Evolutionary conservation across 2,113 vertebrate species (phyloP), one percentile per base, ranked within the genome.

Genomic region (Synodontis membranacea): DNA sequence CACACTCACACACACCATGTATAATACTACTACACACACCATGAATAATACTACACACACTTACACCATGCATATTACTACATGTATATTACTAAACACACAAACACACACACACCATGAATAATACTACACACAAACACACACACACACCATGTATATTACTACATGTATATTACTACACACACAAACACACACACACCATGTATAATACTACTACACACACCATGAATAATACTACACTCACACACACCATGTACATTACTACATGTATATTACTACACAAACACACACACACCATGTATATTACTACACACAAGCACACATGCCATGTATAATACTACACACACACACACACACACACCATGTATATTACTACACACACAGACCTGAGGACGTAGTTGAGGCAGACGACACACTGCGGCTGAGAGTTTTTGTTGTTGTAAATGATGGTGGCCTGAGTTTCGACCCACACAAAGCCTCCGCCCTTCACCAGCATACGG

Each of bases 371-470:
- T n/a, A 52, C 37, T 31, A 50, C 78, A 66, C 39, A 21, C 42
- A 76, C 39, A 70, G 46, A 99, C 98, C 98, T 99, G 91, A 99
- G 95, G 87, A 99, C 97, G 25, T 98, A 99, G 94, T 99, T 99
- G 86, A 99, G 96, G 66, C 98, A 99, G 75, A 99, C 97, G 68
- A 99, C 96, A 93, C 98, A 99, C 88, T 99, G 98, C 34, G 98
- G 98, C 89, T 99, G 98, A 39, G 97, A 98, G 89, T 99, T 99
- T 96, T 99, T 99, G 92, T 94, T 97, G 95, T 97, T 99, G 94
- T 99, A 99, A 92, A 99, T 98, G 88, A 99, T 97, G 9, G 98
- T 99, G 88, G 98, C 98, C 95, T 99, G 97, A 80, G 98, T 99
- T 94, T 99, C 97, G 86, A 99, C 96, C 98, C 98, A 99, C 88